A percentile compares a stretch with the other conserved stretches of the same genome.
These are phyloP conservation scores for Araneus ventricosus DNA, from an alignment of 1,140 invertebrate species.

Conservation along the genomic window DNA sequence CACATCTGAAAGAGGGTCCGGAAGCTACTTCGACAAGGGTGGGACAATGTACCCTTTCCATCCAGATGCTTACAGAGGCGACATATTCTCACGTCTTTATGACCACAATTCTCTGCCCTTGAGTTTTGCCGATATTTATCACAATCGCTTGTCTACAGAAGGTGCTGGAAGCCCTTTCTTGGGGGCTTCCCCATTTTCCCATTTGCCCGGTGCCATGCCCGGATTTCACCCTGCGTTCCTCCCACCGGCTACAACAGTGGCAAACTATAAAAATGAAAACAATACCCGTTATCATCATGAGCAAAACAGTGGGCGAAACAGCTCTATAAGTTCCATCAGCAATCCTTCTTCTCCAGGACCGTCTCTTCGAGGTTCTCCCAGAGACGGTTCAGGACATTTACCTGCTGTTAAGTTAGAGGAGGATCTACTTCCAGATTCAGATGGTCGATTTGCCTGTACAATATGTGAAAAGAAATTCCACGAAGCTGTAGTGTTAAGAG, in stretches of 20 bases:
- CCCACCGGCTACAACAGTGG: constrained; percentile 38
- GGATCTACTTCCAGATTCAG: constrained; percentile 43
- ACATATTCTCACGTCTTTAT: constrained; percentile 90
- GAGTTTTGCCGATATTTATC: constrained; percentile 80
- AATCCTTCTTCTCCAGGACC: constrained; percentile 55
- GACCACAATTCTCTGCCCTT: constrained; percentile 84
- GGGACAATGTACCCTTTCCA: constrained; percentile 79
- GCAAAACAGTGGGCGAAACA: constrained; percentile 60
- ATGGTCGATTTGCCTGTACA: constrained; percentile 82
- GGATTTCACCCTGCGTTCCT: constrained; percentile 74
- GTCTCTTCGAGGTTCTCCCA: constrained; percentile 37
- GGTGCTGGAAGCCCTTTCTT: constrained; percentile 77
- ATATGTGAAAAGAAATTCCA: constrained; percentile 85
- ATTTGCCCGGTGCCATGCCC: constrained; percentile 58
- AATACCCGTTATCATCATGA: constrained; percentile 23
- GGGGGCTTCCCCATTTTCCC: constrained; percentile 78
- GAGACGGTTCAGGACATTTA: not conserved
- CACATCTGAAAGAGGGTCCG: constrained; percentile 79
- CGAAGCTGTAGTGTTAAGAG: constrained; percentile 84
- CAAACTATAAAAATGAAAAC: constrained; percentile 49
- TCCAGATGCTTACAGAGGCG: constrained; percentile 83
- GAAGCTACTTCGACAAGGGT: constrained; percentile 78
- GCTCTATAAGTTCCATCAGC: constrained; percentile 68
- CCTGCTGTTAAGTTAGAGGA: constrained; percentile 64
- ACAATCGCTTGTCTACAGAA: constrained; percentile 80